Evolutionary conservation across 2,113 vertebrate species (phyloP).

Genomic region (Corythoichthys intestinalis): DNA sequence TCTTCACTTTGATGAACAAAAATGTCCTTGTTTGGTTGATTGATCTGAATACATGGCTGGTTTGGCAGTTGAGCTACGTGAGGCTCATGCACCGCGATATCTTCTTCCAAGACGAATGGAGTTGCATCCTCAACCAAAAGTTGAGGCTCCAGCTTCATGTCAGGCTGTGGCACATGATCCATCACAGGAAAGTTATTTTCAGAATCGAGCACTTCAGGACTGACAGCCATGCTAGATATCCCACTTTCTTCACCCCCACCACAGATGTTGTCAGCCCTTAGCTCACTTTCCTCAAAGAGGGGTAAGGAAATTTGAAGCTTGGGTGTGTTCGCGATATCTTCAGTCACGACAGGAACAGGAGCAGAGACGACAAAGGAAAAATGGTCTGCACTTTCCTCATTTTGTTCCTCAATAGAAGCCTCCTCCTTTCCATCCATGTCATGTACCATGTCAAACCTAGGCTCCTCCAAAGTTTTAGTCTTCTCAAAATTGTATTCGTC

Average conservation of each 20-base stretch:
- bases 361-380: background rate
- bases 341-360: slow-evolving; percentile 1
- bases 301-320: background rate
- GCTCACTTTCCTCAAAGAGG: slow-evolving; percentile 13
- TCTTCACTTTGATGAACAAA: slow-evolving; percentile 42
- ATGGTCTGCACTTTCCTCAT: background rate
- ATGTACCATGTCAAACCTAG: accelerated
- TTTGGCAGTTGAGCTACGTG: background rate
- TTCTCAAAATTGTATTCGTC: background rate
- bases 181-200: slow-evolving; percentile 10
- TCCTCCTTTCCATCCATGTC: slow-evolving; percentile 4
- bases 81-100: background rate
- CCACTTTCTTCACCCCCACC: slow-evolving; percentile 48
- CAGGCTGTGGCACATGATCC: background rate
- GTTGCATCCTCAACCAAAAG: slow-evolving; percentile 3
- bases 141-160: slow-evolving; percentile 1
- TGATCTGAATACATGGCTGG: background rate
- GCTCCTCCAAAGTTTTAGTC: background rate
- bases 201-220: slow-evolving; percentile 31
- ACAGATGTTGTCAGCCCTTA: background rate
- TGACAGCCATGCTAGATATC: slow-evolving; percentile 55
- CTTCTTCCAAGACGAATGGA: background rate
- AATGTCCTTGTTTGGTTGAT: slow-evolving; percentile 23
- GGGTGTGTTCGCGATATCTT: background rate
- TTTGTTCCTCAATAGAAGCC: background rate